These are phyloP conservation scores for Drosophila incognita DNA, from an alignment of 2,888 invertebrate species.

Conservation along the genomic window DNA sequence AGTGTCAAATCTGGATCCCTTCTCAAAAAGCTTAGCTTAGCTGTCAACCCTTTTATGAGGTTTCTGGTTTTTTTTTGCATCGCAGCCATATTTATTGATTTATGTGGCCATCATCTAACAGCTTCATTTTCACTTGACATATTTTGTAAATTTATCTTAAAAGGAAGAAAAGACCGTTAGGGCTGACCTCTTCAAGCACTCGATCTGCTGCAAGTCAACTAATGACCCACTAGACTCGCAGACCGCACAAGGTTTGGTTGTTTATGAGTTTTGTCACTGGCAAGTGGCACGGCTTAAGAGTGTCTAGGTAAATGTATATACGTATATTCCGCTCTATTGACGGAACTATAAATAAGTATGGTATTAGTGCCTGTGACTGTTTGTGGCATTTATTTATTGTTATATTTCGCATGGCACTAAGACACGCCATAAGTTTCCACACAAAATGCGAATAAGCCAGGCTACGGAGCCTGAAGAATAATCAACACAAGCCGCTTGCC, in stretches of 20 bases:
- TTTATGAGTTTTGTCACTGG: constrained; percentile 39
- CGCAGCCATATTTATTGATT: constrained; percentile 31
- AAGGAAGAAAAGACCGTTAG: constrained; percentile 2
- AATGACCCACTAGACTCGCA: constrained; percentile 29
- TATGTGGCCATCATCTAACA: constrained; percentile 15
- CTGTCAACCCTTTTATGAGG: constrained; percentile 22
- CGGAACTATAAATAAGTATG: constrained; percentile 27
- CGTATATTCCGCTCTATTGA: constrained; percentile 34
- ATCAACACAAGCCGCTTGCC: constrained; percentile 26
- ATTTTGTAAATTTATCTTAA: constrained; percentile 10
- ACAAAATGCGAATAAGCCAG: constrained; percentile 55
- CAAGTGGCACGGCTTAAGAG: constrained; percentile 21
- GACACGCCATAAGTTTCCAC: constrained; percentile 5
- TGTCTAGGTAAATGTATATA: constrained; percentile 14
- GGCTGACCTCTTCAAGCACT: constrained; percentile 13
- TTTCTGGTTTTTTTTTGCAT: constrained; percentile 16
- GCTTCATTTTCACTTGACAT: constrained; percentile 26
- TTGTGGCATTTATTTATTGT: constrained; percentile 51
- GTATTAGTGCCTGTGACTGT: constrained; percentile 8
- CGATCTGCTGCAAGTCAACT: constrained; percentile 15
- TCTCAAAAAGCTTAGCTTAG: constrained; percentile 7
- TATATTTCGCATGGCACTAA: constrained; percentile 9
- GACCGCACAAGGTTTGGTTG: constrained; percentile 24
- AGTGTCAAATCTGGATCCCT: not conserved
- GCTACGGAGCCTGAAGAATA: constrained; percentile 21